Base-by-base conservation (phyloP, 2,113 vertebrate species). In the Syngnathus typhle region DNA sequence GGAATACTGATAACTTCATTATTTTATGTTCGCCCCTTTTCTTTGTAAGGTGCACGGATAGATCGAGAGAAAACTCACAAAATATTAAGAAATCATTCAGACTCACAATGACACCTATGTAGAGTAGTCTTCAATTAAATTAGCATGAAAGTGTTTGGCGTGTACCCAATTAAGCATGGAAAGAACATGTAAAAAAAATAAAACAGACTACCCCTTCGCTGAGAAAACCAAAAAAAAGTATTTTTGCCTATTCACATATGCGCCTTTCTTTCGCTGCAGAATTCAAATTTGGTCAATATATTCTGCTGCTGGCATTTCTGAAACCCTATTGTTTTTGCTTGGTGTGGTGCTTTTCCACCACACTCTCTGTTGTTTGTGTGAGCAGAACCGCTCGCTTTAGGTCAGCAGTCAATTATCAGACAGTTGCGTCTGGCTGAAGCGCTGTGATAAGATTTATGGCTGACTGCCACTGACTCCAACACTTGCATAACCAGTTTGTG, bases 381-480 rank as follows among this genome's bases (percentile, higher is more conserved):
- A 39, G 61, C 4, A 11, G 27, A 12, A 63, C 36, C 21, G 62
- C n/a, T 41, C 3, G 43, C 70, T 69, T 58, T 74, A 47, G 73
- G 60, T 18, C 78, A 71, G 69, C 27, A n/a, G 64, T 56, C n/a
- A 10, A 1, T 44, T 65, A 32, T 65, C 47, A 37, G 52, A 9
- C 1, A 1, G 47, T 43, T 54, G 2, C 1, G 47, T 76, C 76
- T 74, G 72, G 65, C 64, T 21, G 19, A 69, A 82, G 74, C 62
- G 47, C 55, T 54, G 65, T 27, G 79, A 80, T 81, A 75, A 80
- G 69, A 61, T 60, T 58, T 43, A 41, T 61, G 65, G 63, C 68
- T 10, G 1, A n/a, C 71, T 56, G 54, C 59, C 18, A 44, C n/a
- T 60, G 51, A 39, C 65, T 49, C 1, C 6, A 4, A 2, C 37